Base-by-base conservation (phyloP, 2,888 invertebrate genomes). In the Philereme transversata region DNA sequence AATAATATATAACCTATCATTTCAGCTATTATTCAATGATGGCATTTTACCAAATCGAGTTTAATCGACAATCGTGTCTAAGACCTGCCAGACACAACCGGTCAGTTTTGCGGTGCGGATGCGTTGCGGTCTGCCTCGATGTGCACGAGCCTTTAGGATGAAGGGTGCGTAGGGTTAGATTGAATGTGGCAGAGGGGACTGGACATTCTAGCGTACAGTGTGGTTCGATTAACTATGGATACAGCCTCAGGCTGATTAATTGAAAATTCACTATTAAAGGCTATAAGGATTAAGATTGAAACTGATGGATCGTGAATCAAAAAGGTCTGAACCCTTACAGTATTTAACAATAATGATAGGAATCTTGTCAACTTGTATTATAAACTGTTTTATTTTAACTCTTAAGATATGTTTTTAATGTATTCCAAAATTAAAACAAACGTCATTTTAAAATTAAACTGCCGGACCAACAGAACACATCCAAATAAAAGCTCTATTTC, bases 201-300 rank as follows among this genome's bases (percentile, higher is more conserved):
- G 68, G 64, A 57, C 66, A 62, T 60, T 46, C 52, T 54, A 55
- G 51, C 51, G 60, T 60, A 51, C 65, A 59, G 60, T 61, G 65
- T 57, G 63, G 80, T 81, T 68, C 77, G 76, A 81, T 84, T 85
- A 80, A 82, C 81, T 77, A 79, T 76, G 73, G 73, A 72, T 73
- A 67, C 73, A 62, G 56, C 62, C 57, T 41, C 59, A 47, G 62
- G 57, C 67, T 67, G 72, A 70, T 66, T 72, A 72, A 72, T 72
- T 72, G 72, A 67, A 72, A 71, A 66, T 50, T 68, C 62, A 60
- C 69, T 59, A 56, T 49, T 50, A 60, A 22, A 61, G 50, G 54
- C 50, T 40, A 44, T n/a, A 58, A 3, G 33, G 52, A 5, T 58
- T 58, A 52, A 45, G 40, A 53, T 54, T 54, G 53, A 45, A 53